Base-by-base conservation (phyloP, 1,140 invertebrate genomes). In the Scaptomyza hsui region DNA sequence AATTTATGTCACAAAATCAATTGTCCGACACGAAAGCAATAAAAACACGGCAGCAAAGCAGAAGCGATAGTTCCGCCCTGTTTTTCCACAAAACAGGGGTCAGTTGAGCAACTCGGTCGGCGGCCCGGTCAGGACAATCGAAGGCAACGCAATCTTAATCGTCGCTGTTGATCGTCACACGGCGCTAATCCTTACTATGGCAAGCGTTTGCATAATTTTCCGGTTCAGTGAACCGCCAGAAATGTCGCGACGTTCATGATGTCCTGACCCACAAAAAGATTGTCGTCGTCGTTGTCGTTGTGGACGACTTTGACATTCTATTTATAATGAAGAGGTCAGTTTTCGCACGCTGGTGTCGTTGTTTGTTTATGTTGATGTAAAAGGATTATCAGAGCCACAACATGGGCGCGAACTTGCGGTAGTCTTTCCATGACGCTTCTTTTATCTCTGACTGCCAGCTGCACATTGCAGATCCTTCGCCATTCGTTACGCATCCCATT, bases 341-440 rank as follows among this genome's bases (percentile, higher is more conserved):
- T 68, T 68, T 56, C 64, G 68, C 72, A 63, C 52, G 65, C 45
- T 69, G 51, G 4, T 68, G 73, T 60, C 69, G 78, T 78, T 78
- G 49, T 75, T 83, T 80, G 79, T 82, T 83, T 70, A 37, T 70
- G 51, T 70, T 70, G 51, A 29, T 61, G 48, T 29, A 61, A 83
- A 83, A 85, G 80, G 80, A 79, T 83, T 83, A 83, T 42, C 61
- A 62, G 55, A 73, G 42, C 63, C 78, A 73, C 73, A 75, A 81
- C 78, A 81, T 85, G 80, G 80, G 80, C 80, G 80, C 80, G 80
- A 83, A 83, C 75, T 78, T 79, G 80, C 62, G 80, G 80, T 81
- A 37, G 26, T 18, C 10, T 52, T 35, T 26, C 16, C 29, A 5
- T 24, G 24, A 5, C 24, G 4, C 4, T 24, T 21, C 6, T 10